A percentile compares a stretch with the other conserved stretches of the same genome.
Conservation (phyloP, 1,140 invertebrate genomes). For the Mercenaria mercenaria region DNA sequence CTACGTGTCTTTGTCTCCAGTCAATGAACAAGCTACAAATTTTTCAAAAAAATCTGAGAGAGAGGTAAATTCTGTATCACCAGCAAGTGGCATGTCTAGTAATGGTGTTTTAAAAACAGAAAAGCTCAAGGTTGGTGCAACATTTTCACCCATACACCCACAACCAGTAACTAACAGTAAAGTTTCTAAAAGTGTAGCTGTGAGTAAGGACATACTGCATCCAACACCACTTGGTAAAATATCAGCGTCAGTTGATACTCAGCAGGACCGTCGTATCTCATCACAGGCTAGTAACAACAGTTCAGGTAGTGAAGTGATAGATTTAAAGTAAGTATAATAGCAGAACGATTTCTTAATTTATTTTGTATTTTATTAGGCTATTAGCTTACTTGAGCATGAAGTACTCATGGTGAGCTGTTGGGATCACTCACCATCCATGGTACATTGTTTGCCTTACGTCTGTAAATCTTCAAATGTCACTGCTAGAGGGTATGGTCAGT, state of each 20-base stretch:
- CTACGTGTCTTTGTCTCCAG: conserved; percentile 47
- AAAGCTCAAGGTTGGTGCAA: conserved; percentile 71
- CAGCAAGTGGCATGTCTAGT: conserved; percentile 20
- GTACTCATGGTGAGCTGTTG: no score
- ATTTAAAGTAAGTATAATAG: conserved; percentile 57
- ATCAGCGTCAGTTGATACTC: background rate
- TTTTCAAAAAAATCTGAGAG: background rate
- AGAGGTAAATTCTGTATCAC: conserved; percentile 36
- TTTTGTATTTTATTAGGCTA: background rate
- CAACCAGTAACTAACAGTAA: conserved; percentile 78
- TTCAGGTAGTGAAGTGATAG: background rate
- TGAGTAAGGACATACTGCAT: conserved; percentile 70
- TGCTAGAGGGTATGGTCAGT: no score
- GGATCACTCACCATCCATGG: no score
- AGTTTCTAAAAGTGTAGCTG: conserved; percentile 35
- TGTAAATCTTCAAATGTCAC: no score
- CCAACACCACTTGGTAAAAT: conserved; percentile 65
- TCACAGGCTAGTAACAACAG: background rate
- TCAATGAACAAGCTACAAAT: background rate
- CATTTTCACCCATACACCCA: conserved; percentile 83
- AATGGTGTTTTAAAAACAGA: conserved; percentile 71
- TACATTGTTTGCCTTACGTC: no score
- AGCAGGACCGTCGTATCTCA: background rate
- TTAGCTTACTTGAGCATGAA: no score
- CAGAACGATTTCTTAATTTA: no score